Percentiles rank a stretch among this genome's conserved stretches.
phyloP scores from a whole-genome alignment of 2,888 invertebrate species.

The Callyntrura guangdongensis region DNA sequence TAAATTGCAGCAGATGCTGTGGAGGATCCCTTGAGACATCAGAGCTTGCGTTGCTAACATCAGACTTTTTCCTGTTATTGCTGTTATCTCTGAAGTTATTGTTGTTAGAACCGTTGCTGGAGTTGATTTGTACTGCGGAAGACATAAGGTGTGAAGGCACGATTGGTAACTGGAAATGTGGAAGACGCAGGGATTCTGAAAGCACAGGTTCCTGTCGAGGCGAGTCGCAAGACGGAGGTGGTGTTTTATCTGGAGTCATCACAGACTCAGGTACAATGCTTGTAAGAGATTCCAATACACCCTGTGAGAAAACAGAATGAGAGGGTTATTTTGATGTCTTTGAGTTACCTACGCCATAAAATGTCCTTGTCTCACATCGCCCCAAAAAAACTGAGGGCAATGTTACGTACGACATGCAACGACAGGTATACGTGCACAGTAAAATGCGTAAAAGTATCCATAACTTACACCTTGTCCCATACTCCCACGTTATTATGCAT shows the following conservation, averaged over 20 bases:
- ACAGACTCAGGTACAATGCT: slow-evolving; percentile 85
- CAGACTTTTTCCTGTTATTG: slow-evolving; percentile 81
- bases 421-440: neutral
- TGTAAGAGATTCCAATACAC: slow-evolving; percentile 84
- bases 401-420: too few species aligned
- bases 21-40: slow-evolving; percentile 76
- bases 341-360: neutral
- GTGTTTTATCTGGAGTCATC: slow-evolving; percentile 82
- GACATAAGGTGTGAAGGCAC: slow-evolving; percentile 84
- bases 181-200: slow-evolving; percentile 82
- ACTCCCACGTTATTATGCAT: neutral
- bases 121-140: slow-evolving; percentile 84
- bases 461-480: neutral
- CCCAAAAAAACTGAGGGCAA: neutral
- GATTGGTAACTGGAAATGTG: slow-evolving; percentile 82
- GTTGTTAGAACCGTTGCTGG: slow-evolving; percentile 79
- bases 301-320: slow-evolving; percentile 75
- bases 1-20: slow-evolving; percentile 80
- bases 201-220: slow-evolving; percentile 81
- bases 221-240: slow-evolving; percentile 83
- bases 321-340: neutral
- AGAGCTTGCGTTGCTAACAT: slow-evolving; percentile 77
- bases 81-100: slow-evolving; percentile 77
- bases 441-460: neutral
- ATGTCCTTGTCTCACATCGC: neutral